These are phyloP conservation scores for Esperia sulphurella DNA, from an alignment of 2,888 invertebrate species.

Conservation along the genomic window DNA sequence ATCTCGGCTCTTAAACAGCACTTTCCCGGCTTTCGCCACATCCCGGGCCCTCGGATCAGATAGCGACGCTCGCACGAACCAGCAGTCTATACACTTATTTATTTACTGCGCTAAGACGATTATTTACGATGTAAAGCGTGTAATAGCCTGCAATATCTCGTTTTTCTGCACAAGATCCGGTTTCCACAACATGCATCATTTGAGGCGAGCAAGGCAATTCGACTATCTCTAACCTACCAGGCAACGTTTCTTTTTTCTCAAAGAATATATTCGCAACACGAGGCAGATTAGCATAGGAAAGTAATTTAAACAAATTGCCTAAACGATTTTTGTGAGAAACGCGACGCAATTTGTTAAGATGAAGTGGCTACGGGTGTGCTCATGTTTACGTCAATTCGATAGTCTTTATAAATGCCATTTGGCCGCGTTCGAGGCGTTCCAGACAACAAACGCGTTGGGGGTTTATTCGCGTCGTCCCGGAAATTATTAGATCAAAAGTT, in stretches of 20 bases:
- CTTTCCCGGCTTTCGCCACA: constrained; percentile 59
- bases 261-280: constrained; percentile 63
- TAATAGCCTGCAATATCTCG: constrained; percentile 67
- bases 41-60: constrained; percentile 64
- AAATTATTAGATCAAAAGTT: constrained; percentile 30
- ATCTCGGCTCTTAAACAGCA: constrained; percentile 68
- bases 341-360: constrained; percentile 53
- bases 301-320: constrained; percentile 73
- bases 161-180: constrained; percentile 53
- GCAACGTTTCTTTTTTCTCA: constrained; percentile 39
- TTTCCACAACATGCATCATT: constrained; percentile 62
- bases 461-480: constrained; percentile 24
- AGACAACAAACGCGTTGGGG: constrained; percentile 12
- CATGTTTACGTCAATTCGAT: constrained; percentile 35
- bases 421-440: constrained; percentile 28
- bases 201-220: constrained; percentile 44
- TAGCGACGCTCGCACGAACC: constrained; percentile 52
- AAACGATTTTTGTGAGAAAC: constrained; percentile 64
- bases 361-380: constrained; percentile 30
- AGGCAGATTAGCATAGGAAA: constrained; percentile 67
- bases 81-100: constrained; percentile 65
- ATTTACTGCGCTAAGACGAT: constrained; percentile 68
- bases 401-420: constrained; percentile 24
- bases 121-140: constrained; percentile 71
- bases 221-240: constrained; percentile 43